Evolutionary conservation across 2,888 invertebrate species (phyloP), one percentile per base, ranked within the genome.

Genomic region (Cetonia aurata): DNA sequence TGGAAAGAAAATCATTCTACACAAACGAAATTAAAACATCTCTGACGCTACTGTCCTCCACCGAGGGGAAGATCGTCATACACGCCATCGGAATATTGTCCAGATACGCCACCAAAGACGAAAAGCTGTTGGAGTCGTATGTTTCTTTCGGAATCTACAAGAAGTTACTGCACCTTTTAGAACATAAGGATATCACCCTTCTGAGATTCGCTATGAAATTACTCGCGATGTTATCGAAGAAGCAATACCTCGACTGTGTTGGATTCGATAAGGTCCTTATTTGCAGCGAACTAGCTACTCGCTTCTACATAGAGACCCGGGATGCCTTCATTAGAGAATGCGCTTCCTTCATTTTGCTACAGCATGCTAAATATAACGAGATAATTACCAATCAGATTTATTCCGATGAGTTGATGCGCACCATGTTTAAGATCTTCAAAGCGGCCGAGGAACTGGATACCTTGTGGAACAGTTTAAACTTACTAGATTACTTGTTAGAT

Each of bases 251-350:
- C 4, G 8, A 17, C 6, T 42, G 15, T 3, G 9, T 69, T 4
- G 41, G 55, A 10, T 53, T 53, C 31, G 31, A 37, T 10, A 48
- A 62, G 3, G 15, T 62, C 1, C 6, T 62, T 8, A 62, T 48
- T 6, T 62, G 62, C 10, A 50, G 33, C 33, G 50, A 62, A 9
- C n/a, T 50, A 13, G 15, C 44, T 4, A 62, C 44, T 1, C 31
- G 62, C 12, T 48, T 62, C 9, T 69, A 44, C 17, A 46, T 69
- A 13, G 52, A 53, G 9, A 62, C 15, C 15, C 13, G 9, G 6
- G 62, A 69, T 15, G 53, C 53, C 62, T 69, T 69, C 31, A 31
- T 69, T 0, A 62, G 62, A 19, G 69, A 69, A 69, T 60, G 60
- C 25, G 13, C 31, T 33, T 69, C 69, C 1, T 31, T 62, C 12